A percentile compares a stretch with the other conserved stretches of the same genome.
Conservation (phyloP, 2,888 invertebrate genomes). For the Camptogramma bilineatum region DNA sequence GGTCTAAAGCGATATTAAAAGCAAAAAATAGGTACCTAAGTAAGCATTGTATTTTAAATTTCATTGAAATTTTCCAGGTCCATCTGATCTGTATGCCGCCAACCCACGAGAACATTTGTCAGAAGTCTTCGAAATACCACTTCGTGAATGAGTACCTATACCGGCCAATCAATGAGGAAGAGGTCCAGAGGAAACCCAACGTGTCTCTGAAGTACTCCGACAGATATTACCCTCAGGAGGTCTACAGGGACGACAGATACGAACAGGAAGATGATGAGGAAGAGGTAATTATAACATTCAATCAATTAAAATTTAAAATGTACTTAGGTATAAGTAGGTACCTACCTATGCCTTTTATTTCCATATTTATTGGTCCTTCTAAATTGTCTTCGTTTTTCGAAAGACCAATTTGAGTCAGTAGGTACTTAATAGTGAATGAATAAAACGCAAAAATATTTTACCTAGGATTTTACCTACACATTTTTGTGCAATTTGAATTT, state of each 20-base stretch:
- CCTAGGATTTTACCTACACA: too few species aligned
- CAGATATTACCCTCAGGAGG: conserved; percentile 92
- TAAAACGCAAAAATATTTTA: too few species aligned
- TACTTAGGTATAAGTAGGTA: not conserved
- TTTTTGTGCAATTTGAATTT: too few species aligned
- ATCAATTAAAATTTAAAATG: too few species aligned
- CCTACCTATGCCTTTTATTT: too few species aligned
- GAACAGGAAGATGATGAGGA: conserved; percentile 82
- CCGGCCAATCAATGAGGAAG: conserved; percentile 93
- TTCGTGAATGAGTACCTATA: conserved; percentile 97
- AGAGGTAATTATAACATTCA: conserved; percentile 57
- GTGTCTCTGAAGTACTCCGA: conserved; percentile 92
- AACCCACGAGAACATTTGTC: conserved; percentile 94
- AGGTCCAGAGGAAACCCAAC: conserved; percentile 92
- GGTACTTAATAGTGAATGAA: too few species aligned
- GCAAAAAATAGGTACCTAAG: too few species aligned
- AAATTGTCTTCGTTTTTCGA: too few species aligned
- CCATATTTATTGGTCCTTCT: too few species aligned
- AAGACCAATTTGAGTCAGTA: too few species aligned
- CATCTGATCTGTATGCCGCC: conserved; percentile 97
- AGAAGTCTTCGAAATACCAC: conserved; percentile 94
- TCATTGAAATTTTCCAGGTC: conserved; percentile 84
- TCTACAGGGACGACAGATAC: conserved; percentile 88
- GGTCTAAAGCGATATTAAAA: too few species aligned
- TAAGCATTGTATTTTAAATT: not conserved